Evolutionary conservation across 30 jellyfish, hydroid and myxozoan species (phyloP).

Genomic region (Catostylus mosaicus): DNA sequence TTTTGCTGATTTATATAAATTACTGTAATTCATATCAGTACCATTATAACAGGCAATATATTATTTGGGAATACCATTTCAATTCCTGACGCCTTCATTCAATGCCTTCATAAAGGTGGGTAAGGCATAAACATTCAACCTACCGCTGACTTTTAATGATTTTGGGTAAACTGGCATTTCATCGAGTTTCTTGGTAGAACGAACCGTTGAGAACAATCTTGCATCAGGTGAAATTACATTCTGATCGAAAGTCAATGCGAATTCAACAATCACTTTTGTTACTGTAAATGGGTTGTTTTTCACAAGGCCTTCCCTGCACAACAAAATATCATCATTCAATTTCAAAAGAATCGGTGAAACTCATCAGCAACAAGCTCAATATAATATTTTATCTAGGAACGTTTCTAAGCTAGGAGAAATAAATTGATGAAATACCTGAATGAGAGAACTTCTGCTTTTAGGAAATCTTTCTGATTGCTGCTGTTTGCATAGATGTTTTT

Average conservation of each 20-base stretch:
- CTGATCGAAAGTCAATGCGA: slow-evolving; percentile 86
- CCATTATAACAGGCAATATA: too few species aligned
- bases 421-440: slow-evolving; percentile 71
- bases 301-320: slow-evolving; percentile 73
- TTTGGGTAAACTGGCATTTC: slow-evolving; percentile 95
- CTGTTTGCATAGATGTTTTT: slow-evolving; percentile 76
- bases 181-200: slow-evolving; percentile 74
- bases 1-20: too few species aligned
- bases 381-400: too few species aligned
- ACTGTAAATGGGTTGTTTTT: slow-evolving; percentile 67
- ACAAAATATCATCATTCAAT: background rate
- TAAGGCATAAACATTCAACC: background rate
- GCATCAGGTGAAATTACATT: slow-evolving; percentile 79
- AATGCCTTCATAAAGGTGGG: too few species aligned
- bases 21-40: too few species aligned
- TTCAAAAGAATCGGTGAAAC: too few species aligned
- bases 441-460: slow-evolving; percentile 87
- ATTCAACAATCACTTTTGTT: slow-evolving; percentile 70
- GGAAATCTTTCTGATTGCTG: slow-evolving; percentile 46
- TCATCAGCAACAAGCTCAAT: too few species aligned
- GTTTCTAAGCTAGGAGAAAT: background rate
- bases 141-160: slow-evolving; percentile 89
- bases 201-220: slow-evolving; percentile 59
- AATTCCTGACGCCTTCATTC: too few species aligned
- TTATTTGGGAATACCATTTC: too few species aligned